phyloP scores from a whole-genome alignment of 2,797 vertebrate genomes.

The Acanthurus tractus region DNA sequence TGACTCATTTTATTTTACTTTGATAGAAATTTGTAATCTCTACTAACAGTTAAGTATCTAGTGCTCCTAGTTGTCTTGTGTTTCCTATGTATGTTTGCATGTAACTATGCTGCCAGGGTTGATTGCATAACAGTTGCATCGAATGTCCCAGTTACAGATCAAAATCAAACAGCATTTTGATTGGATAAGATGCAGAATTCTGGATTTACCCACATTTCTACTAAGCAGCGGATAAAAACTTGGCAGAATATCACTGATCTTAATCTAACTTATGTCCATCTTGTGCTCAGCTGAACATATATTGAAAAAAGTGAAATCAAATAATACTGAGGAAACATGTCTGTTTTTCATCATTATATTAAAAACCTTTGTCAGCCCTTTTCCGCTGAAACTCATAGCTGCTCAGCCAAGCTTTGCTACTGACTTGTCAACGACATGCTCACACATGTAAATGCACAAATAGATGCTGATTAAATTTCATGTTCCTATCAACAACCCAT shows the following conservation, averaged over 20 bases:
- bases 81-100: not conserved
- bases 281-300: not conserved
- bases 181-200: conserved; percentile 5
- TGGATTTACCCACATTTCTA: not conserved
- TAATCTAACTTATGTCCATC: not conserved
- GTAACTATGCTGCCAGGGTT: not conserved
- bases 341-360: not conserved
- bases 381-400: not conserved
- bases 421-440: not conserved
- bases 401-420: not conserved
- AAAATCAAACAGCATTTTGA: conserved; percentile 4
- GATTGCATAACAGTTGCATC: conserved; percentile 15
- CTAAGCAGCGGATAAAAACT: not conserved
- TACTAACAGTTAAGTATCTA: not conserved
- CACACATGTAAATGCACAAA: not conserved
- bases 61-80: not conserved
- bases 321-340: not conserved
- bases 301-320: not conserved
- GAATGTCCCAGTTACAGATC: not conserved
- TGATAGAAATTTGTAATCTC: not conserved
- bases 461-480: not conserved
- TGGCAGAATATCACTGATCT: not conserved
- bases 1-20: not conserved
- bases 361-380: not conserved
- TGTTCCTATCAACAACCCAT: not conserved